Conservation (phyloP, 1,140 invertebrate genomes). For the Drosophila tsacasi region DNA sequence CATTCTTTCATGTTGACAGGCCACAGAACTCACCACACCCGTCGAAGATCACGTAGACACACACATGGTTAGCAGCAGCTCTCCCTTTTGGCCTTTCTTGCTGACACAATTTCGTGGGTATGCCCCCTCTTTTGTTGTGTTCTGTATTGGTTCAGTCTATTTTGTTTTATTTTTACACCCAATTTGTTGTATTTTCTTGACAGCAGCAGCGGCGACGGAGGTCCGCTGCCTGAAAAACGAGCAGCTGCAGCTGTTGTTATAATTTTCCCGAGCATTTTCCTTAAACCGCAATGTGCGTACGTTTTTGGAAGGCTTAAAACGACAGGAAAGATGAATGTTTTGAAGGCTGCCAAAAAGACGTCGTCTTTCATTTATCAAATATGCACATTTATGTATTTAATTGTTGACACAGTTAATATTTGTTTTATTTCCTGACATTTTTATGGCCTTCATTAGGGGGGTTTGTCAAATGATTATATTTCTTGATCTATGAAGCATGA, state of each 20-base stretch:
- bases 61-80: slow-evolving; percentile 6
- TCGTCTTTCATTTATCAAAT: slow-evolving; percentile 1
- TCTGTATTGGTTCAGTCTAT: slow-evolving; percentile 37
- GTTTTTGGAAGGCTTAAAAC: slow-evolving; percentile 14
- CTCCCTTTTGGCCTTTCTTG: slow-evolving; percentile 62
- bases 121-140: slow-evolving; percentile 33
- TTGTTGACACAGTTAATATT: slow-evolving; percentile 21
- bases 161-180: slow-evolving; percentile 75
- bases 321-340: slow-evolving; percentile 10
- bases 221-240: slow-evolving; percentile 61
- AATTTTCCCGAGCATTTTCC: slow-evolving; percentile 38
- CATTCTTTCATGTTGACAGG: slow-evolving; percentile 20
- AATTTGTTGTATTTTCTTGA: slow-evolving; percentile 60
- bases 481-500: not conserved
- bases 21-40: slow-evolving; percentile 33
- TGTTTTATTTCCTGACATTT: not conserved
- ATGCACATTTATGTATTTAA: not conserved
- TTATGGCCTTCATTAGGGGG: not conserved
- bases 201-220: slow-evolving; percentile 14
- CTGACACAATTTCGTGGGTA: slow-evolving; percentile 71
- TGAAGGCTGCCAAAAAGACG: slow-evolving; percentile 35
- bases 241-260: slow-evolving; percentile 64
- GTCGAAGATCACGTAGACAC: slow-evolving; percentile 42
- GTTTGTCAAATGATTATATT: slow-evolving; percentile 1
- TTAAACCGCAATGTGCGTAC: slow-evolving; percentile 35